A percentile compares a stretch with the other conserved stretches of the same genome.
Evolutionary conservation across 2,888 invertebrate genomes (phyloP).

Genomic region (Zygothrica quintamaculata): DNA sequence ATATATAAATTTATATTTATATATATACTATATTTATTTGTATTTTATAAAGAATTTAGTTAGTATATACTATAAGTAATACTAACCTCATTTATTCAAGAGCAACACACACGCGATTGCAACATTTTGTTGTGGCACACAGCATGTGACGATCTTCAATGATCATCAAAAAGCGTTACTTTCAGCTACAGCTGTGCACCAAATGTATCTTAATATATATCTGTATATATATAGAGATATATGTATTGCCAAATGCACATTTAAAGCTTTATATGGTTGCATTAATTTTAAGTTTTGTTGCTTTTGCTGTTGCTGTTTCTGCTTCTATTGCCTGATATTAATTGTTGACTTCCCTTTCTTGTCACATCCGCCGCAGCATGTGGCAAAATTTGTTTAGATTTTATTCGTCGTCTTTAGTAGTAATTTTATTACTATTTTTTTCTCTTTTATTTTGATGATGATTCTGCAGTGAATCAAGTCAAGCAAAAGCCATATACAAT

Average conservation of each 20-base stretch:
- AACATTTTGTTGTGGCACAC: no score
- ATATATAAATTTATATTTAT: no score
- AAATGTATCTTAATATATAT: not conserved
- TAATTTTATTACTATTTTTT: no score
- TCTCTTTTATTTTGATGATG: constrained; percentile 26
- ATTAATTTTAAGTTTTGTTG: constrained; percentile 24
- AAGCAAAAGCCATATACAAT: constrained; percentile 14
- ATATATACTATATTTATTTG: no score
- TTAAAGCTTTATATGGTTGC: constrained; percentile 22
- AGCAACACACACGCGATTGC: constrained; percentile 27
- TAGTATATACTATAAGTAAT: constrained; percentile 19
- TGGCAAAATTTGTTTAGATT: constrained; percentile 55
- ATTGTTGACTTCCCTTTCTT: constrained; percentile 59
- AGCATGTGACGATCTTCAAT: constrained; percentile 15
- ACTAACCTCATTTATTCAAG: not conserved
- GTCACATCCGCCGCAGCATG: constrained; percentile 50
- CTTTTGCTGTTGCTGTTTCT: no score
- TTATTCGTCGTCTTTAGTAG: constrained; percentile 21
- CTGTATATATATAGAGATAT: no score
- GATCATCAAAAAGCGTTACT: constrained; percentile 38
- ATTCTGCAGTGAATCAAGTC: constrained; percentile 27
- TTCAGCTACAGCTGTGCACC: constrained; percentile 23
- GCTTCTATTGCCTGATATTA: constrained; percentile 42
- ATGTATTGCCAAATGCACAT: constrained; percentile 14
- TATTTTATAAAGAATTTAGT: no score